Evolutionary conservation across 2,888 invertebrate species (phyloP).

Genomic region (Scrobipalpa costella): DNA sequence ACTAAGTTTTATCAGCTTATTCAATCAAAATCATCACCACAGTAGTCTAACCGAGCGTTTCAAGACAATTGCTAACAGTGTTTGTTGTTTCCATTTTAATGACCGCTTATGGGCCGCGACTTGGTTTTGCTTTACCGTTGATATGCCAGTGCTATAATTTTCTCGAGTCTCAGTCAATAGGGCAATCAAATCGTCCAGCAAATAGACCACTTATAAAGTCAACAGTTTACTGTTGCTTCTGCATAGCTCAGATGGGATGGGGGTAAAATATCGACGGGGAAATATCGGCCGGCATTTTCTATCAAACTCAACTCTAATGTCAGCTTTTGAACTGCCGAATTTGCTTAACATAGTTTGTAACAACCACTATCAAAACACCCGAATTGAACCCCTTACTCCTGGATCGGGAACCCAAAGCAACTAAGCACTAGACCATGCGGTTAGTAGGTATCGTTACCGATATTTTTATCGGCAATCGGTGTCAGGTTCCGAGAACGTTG

Average conservation of each 20-base stretch:
- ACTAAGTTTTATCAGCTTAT: constrained; percentile 50
- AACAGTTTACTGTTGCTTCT: constrained; percentile 21
- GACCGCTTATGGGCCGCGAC: constrained; percentile 4
- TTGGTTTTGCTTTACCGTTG: not conserved
- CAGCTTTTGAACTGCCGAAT: too few species aligned
- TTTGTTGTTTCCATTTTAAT: constrained; percentile 21
- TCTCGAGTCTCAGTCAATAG: constrained; percentile 15
- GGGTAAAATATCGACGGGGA: not conserved
- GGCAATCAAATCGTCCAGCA: constrained; percentile 19
- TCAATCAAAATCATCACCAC: constrained; percentile 54
- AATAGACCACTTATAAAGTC: constrained; percentile 16
- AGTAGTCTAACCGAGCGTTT: not conserved
- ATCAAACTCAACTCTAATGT: too few species aligned
- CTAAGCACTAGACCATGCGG: constrained; percentile 3
- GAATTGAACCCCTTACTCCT: too few species aligned
- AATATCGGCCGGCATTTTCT: too few species aligned
- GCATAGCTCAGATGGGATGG: not conserved
- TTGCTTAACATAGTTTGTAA: too few species aligned
- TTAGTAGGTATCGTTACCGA: constrained; percentile 25
- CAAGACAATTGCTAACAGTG: not conserved
- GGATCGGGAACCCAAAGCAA: too few species aligned
- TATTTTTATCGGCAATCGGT: constrained; percentile 33
- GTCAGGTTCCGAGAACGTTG: constrained; percentile 30
- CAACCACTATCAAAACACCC: too few species aligned
- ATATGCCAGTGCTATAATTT: constrained; percentile 2